phyloP scores from a whole-genome alignment of 2,797 vertebrate species.

The Artibeus jamaicensis region DNA sequence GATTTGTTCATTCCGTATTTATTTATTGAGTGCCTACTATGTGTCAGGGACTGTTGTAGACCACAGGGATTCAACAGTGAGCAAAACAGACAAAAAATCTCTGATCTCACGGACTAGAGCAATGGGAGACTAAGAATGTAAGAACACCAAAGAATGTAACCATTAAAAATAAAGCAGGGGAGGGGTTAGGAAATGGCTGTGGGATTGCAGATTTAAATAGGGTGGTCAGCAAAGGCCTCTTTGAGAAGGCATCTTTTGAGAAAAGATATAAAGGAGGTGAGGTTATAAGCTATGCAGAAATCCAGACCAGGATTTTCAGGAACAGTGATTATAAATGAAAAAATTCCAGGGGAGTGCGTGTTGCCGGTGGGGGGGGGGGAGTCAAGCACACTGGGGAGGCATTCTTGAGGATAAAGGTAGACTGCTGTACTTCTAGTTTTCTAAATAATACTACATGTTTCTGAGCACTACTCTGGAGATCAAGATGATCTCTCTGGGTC shows the following conservation, averaged over 20 bases:
- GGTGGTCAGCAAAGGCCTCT: not conserved
- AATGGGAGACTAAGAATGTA: not conserved
- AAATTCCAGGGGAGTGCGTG: not conserved
- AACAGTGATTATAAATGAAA: not conserved
- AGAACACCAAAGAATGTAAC: not conserved
- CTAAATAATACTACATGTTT: not conserved
- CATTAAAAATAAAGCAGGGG: not conserved
- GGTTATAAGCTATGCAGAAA: not conserved
- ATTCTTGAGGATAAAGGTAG: not conserved
- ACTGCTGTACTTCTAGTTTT: not conserved
- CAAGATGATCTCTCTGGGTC: not conserved
- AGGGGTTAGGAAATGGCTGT: not conserved
- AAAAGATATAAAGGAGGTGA: not conserved
- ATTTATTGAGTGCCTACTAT: not conserved
- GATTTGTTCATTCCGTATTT: not conserved
- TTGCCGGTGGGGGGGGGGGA: fast-evolving
- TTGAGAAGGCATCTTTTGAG: not conserved
- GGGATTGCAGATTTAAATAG: not conserved
- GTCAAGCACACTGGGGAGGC: not conserved
- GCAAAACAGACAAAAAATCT: not conserved
- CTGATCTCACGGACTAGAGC: not conserved
- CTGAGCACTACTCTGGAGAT: not conserved
- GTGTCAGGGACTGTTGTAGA: not conserved
- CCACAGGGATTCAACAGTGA: not conserved
- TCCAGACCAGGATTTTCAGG: not conserved